Conservation (phyloP, 2,797 vertebrate genomes). For the Epinephelus coioides region DNA sequence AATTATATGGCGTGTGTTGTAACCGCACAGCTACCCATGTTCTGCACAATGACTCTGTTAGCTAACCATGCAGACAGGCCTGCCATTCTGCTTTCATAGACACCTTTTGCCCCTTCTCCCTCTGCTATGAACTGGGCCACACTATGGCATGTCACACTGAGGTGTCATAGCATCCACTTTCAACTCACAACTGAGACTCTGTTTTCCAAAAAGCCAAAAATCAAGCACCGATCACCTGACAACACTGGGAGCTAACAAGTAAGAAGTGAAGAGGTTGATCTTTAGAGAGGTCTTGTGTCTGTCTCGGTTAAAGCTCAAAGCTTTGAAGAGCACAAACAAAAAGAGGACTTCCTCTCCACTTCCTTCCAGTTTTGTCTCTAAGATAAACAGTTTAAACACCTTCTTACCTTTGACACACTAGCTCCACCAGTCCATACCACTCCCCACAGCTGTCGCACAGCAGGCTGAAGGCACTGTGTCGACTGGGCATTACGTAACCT, state of each 20-base stretch:
- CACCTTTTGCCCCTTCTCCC: conserved; percentile 27
- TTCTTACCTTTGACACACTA: conserved; percentile 93
- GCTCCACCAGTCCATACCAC: conserved; percentile 95
- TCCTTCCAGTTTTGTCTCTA: conserved; percentile 7
- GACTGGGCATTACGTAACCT: conserved; percentile 87
- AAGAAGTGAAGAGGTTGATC: conserved; percentile 38
- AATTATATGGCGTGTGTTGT: no score
- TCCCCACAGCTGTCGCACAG: conserved; percentile 96
- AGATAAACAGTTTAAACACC: background rate
- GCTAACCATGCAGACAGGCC: conserved; percentile 26
- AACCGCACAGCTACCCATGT: no score
- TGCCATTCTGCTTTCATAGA: conserved; percentile 35
- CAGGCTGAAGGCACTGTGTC: conserved; percentile 89
- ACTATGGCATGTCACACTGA: conserved; percentile 74
- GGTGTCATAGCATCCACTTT: conserved; percentile 71
- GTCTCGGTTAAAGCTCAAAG: conserved; percentile 47
- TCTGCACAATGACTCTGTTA: background rate
- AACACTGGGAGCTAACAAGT: conserved; percentile 37
- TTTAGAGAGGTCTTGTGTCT: conserved; percentile 21
- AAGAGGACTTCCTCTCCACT: background rate
- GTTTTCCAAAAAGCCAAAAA: conserved; percentile 56
- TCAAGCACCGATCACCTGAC: conserved; percentile 26
- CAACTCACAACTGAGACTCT: conserved; percentile 72
- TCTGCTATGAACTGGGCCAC: conserved; percentile 50
- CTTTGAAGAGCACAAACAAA: conserved; percentile 44